Evolutionary conservation across 1,140 invertebrate genomes (phyloP), one percentile per base, ranked within the genome.

Genomic region (Tribolium castaneum): DNA sequence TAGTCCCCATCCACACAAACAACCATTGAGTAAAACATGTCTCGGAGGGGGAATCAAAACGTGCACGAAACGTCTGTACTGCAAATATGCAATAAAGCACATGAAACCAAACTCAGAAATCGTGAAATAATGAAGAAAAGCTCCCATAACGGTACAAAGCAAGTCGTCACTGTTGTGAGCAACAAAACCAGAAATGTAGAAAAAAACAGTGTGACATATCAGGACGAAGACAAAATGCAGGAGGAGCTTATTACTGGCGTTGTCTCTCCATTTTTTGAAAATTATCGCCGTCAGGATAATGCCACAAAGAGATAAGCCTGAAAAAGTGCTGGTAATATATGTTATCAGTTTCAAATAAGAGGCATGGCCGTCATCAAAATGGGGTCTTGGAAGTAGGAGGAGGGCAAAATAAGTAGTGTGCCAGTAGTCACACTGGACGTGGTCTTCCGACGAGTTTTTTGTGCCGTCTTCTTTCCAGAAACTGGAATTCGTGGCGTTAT

Each of bases 61-160:
- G 51, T 87, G 84, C 0, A 92, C 90, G 75, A 91, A 91, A 62
- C 91, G 86, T 76, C 89, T 88, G 82, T 91, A 92, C 82, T 92
- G 92, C 54, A 92, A 84, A 59, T 89, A 84, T 7, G 91, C 91
- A 6, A 91, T 90, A 14, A 92, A 88, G 25, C 92, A 82, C 91
- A 92, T 92, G 91, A 91, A 92, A 82, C 88, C 89, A 82, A 92
- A 92, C 77, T 91, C 88, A 3, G 90, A 87, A 14, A 92, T 80
- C 35, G 92, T 88, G 3, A 90, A 88, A 82, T 92, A 92, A 82
- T 92, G 92, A 35, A 92, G 80, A 45, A 89, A 52, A 5, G 87
- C 87, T 1, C 84, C 85, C 4, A 80, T 52, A 10, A 81, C 54
- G 3, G 80, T 81, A 56, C 84, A 85, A 9, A 70, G 66, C 10